Conservation (phyloP, 2,888 invertebrate species). For the Apoda limacodes region DNA sequence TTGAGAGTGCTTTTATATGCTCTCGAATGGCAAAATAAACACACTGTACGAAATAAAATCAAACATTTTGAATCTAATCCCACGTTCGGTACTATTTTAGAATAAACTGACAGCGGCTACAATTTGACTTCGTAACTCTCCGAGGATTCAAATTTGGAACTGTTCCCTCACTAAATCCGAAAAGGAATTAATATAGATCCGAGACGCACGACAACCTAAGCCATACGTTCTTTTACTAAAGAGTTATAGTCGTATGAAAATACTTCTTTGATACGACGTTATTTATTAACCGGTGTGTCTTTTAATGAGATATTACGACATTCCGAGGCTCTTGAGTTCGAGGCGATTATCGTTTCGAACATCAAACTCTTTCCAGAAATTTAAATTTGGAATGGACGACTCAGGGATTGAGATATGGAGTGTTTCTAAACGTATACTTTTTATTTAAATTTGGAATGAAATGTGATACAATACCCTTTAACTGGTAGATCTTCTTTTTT, state of each 20-base stretch:
- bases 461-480: conserved; percentile 48
- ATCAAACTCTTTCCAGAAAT: conserved; percentile 62
- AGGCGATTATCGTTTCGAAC: conserved; percentile 54
- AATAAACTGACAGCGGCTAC: conserved; percentile 43
- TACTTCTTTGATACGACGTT: conserved; percentile 32
- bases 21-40: conserved; percentile 38
- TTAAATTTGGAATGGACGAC: conserved; percentile 54
- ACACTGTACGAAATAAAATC: conserved; percentile 31
- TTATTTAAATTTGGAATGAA: conserved; percentile 54
- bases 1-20: conserved; percentile 41
- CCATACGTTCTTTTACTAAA: conserved; percentile 25
- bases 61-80: conserved; percentile 23
- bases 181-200: conserved; percentile 26
- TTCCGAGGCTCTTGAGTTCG: conserved; percentile 41
- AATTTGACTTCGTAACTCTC: conserved; percentile 59
- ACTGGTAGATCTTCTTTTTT: too few species aligned
- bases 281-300: conserved; percentile 33
- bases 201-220: conserved; percentile 27
- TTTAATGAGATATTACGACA: conserved; percentile 61
- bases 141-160: conserved; percentile 53
- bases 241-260: conserved; percentile 31
- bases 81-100: conserved; percentile 39
- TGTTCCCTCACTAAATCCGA: conserved; percentile 25
- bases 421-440: conserved; percentile 49
- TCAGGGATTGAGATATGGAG: conserved; percentile 53